Percentiles rank a stretch among this genome's conserved stretches.
Evolutionary conservation across 2,797 vertebrate genomes (phyloP).

Genomic region (Tapirus indicus): DNA sequence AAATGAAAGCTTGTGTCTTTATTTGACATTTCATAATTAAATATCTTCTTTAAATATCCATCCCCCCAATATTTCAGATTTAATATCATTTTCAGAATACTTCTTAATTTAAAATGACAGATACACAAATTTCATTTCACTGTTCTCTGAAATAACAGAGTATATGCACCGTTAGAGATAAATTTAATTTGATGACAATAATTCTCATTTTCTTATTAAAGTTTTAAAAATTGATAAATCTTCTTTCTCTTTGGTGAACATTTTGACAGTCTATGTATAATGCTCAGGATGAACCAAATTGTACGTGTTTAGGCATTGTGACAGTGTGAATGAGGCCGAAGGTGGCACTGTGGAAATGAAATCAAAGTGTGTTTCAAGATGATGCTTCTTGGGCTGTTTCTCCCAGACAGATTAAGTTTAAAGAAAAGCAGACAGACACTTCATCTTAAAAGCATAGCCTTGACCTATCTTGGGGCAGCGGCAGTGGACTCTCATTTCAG

Average conservation of each 20-base stretch:
- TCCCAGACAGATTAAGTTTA: not conserved
- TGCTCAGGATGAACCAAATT: not conserved
- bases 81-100: constrained; percentile 36
- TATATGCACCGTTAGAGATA: not conserved
- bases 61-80: not conserved
- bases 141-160: constrained; percentile 68
- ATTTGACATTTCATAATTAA: constrained; percentile 69
- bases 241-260: constrained; percentile 43
- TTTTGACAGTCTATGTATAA: not conserved
- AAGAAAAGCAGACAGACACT: constrained; percentile 31
- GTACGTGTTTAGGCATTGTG: not conserved
- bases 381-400: not conserved
- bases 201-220: constrained; percentile 68
- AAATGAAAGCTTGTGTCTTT: constrained; percentile 67
- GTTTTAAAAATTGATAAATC: constrained; percentile 48
- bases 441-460: constrained; percentile 66
- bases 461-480: not conserved
- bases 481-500: not conserved
- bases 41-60: constrained; percentile 69
- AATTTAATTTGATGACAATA: constrained; percentile 72
- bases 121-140: constrained; percentile 64
- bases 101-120: constrained; percentile 53
- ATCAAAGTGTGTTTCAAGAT: not conserved
- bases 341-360: not conserved
- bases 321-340: not conserved